These are phyloP conservation scores for Aleadryas rufinucha DNA, from an alignment of 2,113 vertebrate genomes.

Conservation along the genomic window DNA sequence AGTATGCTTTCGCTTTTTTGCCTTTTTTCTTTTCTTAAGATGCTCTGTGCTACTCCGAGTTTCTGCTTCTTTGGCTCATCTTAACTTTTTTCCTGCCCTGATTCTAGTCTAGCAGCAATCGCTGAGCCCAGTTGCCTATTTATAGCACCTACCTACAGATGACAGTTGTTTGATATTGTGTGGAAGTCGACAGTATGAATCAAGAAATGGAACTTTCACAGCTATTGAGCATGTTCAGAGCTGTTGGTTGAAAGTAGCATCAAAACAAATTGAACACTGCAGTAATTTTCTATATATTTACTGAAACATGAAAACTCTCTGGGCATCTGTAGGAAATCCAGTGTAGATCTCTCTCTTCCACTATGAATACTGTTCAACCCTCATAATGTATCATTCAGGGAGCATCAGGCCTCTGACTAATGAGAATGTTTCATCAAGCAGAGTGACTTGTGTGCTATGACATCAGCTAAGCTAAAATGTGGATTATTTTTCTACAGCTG, in stretches of 20 bases:
- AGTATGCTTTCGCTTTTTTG: background rate
- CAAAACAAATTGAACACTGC: background rate
- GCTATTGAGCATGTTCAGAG: background rate
- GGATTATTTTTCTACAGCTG: background rate
- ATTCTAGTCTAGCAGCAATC: background rate
- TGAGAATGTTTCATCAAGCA: background rate
- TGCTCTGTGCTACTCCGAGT: background rate
- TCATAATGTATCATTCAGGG: background rate
- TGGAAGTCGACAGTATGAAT: background rate
- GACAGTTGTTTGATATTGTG: background rate
- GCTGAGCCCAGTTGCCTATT: background rate
- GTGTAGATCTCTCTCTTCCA: background rate
- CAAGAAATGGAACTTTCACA: background rate
- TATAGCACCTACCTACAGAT: background rate
- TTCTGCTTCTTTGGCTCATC: background rate
- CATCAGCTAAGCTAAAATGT: background rate
- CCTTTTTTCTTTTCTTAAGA: background rate
- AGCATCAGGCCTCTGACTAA: background rate
- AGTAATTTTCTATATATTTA: background rate
- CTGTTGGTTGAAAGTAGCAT: background rate
- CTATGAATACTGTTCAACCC: background rate
- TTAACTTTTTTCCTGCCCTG: background rate
- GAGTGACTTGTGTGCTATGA: background rate
- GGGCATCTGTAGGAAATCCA: background rate
- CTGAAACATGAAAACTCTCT: background rate